These are phyloP conservation scores for Xiphias gladius DNA, from an alignment of 2,113 vertebrate genomes.

Conservation along the genomic window DNA sequence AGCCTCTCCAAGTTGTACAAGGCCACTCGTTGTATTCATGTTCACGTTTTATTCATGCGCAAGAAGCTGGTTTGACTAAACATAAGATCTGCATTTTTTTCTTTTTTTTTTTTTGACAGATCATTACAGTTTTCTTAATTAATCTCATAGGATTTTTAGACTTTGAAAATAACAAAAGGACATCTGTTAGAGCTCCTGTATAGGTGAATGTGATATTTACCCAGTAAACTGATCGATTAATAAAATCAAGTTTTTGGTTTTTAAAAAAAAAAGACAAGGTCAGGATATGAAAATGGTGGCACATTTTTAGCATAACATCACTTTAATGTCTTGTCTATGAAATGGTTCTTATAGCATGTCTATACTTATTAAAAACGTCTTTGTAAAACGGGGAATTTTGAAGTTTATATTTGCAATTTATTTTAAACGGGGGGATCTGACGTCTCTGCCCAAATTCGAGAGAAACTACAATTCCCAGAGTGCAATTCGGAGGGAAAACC, in stretches of 20 bases:
- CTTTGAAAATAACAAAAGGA: no score
- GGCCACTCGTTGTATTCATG: accelerated
- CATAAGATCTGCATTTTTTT: neutral
- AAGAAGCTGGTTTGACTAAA: neutral
- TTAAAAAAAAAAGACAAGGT: neutral
- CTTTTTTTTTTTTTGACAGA: no score
- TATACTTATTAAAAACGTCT: neutral
- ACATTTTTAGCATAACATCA: neutral
- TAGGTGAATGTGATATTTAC: neutral
- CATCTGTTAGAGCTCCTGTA: no score
- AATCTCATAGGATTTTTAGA: neutral
- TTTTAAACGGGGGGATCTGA: neutral
- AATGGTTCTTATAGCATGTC: neutral
- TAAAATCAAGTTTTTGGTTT: neutral
- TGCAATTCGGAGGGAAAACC: neutral
- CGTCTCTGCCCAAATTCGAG: neutral
- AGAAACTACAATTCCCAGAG: slow-evolving; percentile 47
- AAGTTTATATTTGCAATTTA: neutral
- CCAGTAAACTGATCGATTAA: neutral
- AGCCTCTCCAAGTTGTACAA: neutral
- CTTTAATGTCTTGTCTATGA: neutral
- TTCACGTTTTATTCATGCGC: no score
- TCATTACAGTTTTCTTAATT: neutral
- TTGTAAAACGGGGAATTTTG: neutral
- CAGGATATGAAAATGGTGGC: neutral